Conservation (phyloP, 2,797 vertebrate species). For the Bradypodion ventrale region DNA sequence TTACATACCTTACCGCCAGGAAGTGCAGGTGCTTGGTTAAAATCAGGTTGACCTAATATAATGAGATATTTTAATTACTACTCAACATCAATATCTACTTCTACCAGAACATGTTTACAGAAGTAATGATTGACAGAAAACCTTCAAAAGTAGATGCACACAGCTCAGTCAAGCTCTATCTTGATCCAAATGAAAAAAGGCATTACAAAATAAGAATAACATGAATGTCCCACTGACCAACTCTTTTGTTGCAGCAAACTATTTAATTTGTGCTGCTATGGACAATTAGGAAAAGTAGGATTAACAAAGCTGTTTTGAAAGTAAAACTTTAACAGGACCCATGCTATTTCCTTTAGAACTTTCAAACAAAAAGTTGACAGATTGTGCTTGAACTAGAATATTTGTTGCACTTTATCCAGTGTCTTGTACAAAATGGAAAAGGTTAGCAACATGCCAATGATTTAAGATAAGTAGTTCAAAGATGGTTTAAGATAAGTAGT, state of each 20-base stretch:
- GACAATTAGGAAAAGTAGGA: not conserved
- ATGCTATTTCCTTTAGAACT: not conserved
- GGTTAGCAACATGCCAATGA: not conserved
- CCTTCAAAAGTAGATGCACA: not conserved
- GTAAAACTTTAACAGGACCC: not conserved
- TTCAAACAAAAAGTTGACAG: not conserved
- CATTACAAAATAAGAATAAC: not conserved
- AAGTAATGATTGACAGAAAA: not conserved
- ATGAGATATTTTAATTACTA: constrained; percentile 33
- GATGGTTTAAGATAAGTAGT: no score
- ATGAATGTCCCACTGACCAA: not conserved
- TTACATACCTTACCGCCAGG: constrained; percentile 67
- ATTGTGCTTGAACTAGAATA: not conserved
- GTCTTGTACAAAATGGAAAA: not conserved
- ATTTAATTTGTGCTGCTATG: not conserved
- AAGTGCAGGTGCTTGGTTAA: constrained; percentile 46
- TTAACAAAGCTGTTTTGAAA: not conserved
- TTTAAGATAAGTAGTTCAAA: not conserved
- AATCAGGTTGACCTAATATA: constrained; percentile 57
- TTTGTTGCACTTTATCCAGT: not conserved
- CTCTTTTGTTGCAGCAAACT: not conserved
- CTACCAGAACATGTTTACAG: not conserved
- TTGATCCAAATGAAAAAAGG: not conserved
- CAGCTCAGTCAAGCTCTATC: not conserved
- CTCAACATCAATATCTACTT: constrained; percentile 4